These are phyloP conservation scores for Oreochromis spilurus DNA, from an alignment of 2,113 vertebrate species.

Conservation along the genomic window DNA sequence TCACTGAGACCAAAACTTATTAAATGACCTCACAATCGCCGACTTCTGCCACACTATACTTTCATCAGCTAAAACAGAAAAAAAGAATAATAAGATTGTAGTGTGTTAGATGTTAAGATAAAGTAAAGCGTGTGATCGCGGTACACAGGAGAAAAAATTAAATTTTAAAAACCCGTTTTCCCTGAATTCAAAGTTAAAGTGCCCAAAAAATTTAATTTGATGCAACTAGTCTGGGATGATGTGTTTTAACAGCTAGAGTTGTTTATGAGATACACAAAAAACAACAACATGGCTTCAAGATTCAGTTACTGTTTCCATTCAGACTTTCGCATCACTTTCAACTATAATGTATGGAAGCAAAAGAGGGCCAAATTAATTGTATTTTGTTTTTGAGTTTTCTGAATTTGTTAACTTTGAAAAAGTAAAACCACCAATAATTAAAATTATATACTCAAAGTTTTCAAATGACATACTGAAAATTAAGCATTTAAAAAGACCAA, in stretches of 20 bases:
- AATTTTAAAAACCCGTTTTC: conserved; percentile 26
- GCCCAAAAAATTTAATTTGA: conserved; percentile 21
- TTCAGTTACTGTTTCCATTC: conserved; percentile 1
- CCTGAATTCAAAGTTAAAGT: conserved; percentile 77
- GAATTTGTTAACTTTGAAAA: background rate
- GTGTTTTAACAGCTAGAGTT: background rate
- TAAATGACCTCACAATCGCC: background rate
- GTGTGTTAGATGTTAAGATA: background rate
- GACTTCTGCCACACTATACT: background rate
- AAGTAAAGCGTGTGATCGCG: background rate
- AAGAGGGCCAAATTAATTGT: background rate
- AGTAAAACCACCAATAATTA: background rate
- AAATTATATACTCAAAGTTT: background rate
- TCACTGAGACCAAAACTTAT: background rate
- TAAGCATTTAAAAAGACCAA: background rate
- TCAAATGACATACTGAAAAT: background rate
- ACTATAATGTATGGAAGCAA: background rate
- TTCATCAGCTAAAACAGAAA: background rate
- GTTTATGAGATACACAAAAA: conserved; percentile 1
- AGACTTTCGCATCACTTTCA: conserved; percentile 1
- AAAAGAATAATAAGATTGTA: background rate
- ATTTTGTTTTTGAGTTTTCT: background rate
- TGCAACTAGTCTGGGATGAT: background rate
- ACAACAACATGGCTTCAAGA: conserved; percentile 11
- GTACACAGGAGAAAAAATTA: background rate